These are phyloP conservation scores for Atrichornis clamosus DNA, from an alignment of 2,113 vertebrate species.

Conservation along the genomic window DNA sequence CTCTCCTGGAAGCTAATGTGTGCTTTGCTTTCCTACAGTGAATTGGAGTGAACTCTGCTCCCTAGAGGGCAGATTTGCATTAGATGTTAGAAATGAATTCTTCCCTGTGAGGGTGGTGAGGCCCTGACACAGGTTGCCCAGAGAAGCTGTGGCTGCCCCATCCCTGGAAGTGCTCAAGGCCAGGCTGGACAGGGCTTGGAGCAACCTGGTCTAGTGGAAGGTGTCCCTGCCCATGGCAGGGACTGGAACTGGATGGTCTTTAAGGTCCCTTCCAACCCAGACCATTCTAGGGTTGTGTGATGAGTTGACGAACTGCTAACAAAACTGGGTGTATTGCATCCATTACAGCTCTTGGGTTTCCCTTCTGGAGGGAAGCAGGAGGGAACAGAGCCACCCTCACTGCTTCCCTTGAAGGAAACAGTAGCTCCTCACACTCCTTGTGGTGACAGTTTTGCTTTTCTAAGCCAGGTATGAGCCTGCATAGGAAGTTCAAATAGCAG, in stretches of 20 bases:
- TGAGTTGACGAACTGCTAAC: not conserved
- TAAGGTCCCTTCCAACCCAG: not conserved
- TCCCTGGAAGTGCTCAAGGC: not conserved
- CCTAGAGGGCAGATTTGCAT: not conserved
- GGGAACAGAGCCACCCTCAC: not conserved
- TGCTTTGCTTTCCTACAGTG: not conserved
- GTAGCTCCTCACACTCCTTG: not conserved
- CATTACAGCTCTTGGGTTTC: not conserved
- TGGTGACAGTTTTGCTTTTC: not conserved
- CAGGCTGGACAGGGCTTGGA: fast-evolving
- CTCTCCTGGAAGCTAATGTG: not conserved
- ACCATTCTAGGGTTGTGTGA: not conserved
- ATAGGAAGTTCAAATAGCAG: not conserved
- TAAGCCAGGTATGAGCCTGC: not conserved
- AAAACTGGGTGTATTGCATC: not conserved
- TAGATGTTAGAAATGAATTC: not conserved
- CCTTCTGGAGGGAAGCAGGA: not conserved
- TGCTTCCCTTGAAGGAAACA: fast-evolving
- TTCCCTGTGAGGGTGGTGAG: fast-evolving
- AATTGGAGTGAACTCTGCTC: not conserved
- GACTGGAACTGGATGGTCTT: not conserved
- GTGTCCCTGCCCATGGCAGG: not conserved
- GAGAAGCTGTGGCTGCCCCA: not conserved
- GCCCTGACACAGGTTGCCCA: not conserved
- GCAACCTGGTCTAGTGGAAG: fast-evolving